These are phyloP conservation scores for Plestiodon gilberti DNA, from an alignment of 2,113 vertebrate genomes.

Conservation along the genomic window DNA sequence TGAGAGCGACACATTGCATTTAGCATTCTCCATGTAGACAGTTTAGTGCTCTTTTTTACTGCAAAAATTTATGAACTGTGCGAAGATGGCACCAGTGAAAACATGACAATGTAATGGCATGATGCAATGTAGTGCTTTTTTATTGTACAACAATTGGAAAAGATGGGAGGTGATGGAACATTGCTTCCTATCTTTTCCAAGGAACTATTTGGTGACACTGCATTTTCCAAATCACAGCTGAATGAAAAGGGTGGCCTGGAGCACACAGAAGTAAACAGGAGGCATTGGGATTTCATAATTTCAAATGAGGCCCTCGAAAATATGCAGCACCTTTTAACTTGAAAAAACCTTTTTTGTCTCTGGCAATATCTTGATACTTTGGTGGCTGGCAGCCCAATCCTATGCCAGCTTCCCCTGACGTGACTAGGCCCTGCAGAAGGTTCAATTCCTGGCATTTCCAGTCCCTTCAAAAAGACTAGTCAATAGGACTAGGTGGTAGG, in stretches of 20 bases:
- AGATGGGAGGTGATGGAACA: conserved; percentile 44
- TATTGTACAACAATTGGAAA: conserved; percentile 46
- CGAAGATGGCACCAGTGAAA: conserved; percentile 55
- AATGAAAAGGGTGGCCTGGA: neutral
- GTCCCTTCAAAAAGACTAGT: too few relatives aligned
- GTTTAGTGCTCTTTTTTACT: conserved; percentile 40
- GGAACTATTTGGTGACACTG: neutral
- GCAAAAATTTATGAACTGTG: conserved; percentile 65
- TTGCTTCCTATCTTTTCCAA: conserved; percentile 33
- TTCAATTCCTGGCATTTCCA: too few relatives aligned
- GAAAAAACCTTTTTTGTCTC: neutral
- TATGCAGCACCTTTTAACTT: neutral
- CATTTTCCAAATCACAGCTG: conserved; percentile 9
- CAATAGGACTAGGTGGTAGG: too few relatives aligned
- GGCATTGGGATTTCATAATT: neutral
- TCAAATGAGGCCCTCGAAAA: neutral
- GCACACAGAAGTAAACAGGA: neutral
- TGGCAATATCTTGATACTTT: neutral
- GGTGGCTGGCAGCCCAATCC: neutral
- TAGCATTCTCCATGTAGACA: conserved; percentile 33
- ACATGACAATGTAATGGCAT: conserved; percentile 46
- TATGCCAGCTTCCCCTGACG: too few relatives aligned
- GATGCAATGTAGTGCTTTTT: conserved; percentile 20
- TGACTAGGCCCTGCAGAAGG: too few relatives aligned
- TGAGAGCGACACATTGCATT: conserved; percentile 48